Base-by-base conservation (phyloP, 2,888 invertebrate genomes). In the Hirtodrosophila alboralis region DNA sequence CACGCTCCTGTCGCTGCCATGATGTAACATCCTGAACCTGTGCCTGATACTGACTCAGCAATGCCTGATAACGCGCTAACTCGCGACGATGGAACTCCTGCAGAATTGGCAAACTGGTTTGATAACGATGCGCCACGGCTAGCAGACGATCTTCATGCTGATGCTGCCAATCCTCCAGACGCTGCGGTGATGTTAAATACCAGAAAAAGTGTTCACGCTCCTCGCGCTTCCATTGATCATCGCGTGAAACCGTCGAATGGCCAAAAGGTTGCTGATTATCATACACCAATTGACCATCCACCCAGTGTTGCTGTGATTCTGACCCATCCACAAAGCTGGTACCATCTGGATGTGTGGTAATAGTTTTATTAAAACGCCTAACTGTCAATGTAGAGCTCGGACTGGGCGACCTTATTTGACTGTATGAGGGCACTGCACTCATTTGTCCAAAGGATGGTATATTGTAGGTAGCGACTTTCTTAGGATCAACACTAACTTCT, bases 201-300 rank as follows among this genome's bases (percentile, higher is more conserved):
- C 90, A 90, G 43, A 88, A 90, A 38, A 90, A 81, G 8, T 84
- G 86, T 45, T 90, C 90, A 16, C 90, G 88, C 61, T 90, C 90
- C 37, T 88, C 86, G 1, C 88, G 86, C 60, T 90, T 89, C 90
- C 90, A 90, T 8, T 85, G 81, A 23, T 89, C 90, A 23, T 89
- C 89, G 3, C 78, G 76, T 0, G 88, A 78, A 18, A 75, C 75
- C 0, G 79, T 51, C 14, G 81, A 63, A 6, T 84, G 85, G 0
- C 89, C 90, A 23, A 90, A 89, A 0, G 90, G 90, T 10, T 70
- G 75, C 14, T 67, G 78, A 9, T 75, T 71, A 26, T 90, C 87
- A 14, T 86, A 87, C 2, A 89, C 88, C 10, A 90, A 48, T 21
- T 88, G 68, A 0, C 90, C 90, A 51, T 90, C 78, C 4, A 87